Conservation (phyloP, 2,888 invertebrate species). For the Sabellastarte sp. region DNA sequence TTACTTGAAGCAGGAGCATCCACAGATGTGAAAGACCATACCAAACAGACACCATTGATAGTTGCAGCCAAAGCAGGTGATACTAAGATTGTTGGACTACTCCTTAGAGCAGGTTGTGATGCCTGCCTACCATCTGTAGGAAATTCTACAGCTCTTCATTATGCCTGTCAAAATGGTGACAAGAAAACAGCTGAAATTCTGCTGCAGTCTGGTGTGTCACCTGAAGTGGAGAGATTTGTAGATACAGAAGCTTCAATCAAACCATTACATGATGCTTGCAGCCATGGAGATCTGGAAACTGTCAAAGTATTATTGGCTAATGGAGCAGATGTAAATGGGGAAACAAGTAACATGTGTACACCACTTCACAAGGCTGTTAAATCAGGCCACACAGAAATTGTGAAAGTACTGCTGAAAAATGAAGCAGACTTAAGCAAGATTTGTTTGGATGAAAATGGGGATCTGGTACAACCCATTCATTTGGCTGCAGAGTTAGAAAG, state of each 20-base stretch:
- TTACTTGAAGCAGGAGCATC: neutral
- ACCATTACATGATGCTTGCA: conserved; percentile 25
- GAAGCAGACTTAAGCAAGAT: conserved; percentile 16
- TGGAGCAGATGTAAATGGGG: conserved; percentile 18
- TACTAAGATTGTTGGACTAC: conserved; percentile 7
- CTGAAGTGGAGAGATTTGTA: conserved; percentile 11
- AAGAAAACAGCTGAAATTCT: conserved; percentile 16
- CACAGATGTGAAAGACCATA: neutral
- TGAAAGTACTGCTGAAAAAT: conserved; percentile 11
- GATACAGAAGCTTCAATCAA: conserved; percentile 10
- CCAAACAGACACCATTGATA: conserved; percentile 15
- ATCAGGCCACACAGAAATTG: conserved; percentile 12
- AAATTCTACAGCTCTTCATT: conserved; percentile 18
- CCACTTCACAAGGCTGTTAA: conserved; percentile 21
- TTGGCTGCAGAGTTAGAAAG: conserved; percentile 19
- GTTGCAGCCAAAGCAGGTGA: conserved; percentile 14
- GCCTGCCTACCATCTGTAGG: conserved; percentile 1
- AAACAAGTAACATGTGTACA: conserved; percentile 14
- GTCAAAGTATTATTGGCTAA: conserved; percentile 14
- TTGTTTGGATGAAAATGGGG: conserved; percentile 15
- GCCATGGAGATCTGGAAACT: conserved; percentile 16
- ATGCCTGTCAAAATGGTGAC: conserved; percentile 19
- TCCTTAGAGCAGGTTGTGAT: conserved; percentile 27
- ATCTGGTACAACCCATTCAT: conserved; percentile 16
- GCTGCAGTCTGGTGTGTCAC: conserved; percentile 16